A percentile compares a stretch with the other conserved stretches of the same genome.
Conservation (phyloP, 1,140 invertebrate genomes). For the Spodoptera frugiperda region DNA sequence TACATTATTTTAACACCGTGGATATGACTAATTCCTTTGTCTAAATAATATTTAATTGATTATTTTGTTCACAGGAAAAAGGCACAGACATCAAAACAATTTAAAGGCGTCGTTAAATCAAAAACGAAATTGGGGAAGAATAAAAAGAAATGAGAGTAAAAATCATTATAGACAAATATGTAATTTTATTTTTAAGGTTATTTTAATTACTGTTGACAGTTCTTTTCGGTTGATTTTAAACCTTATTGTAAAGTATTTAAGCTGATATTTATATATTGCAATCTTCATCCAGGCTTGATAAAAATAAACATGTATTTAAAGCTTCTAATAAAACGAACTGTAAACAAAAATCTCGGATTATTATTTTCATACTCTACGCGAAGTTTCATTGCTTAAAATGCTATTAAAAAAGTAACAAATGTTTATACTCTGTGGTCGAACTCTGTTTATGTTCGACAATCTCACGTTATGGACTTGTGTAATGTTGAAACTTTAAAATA, state of each 20-base stretch:
- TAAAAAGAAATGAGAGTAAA: constrained; percentile 41
- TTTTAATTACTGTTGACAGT: background rate
- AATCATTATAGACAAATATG: background rate
- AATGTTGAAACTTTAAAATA: constrained; percentile 25
- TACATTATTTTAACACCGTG: too few species aligned
- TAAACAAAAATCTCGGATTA: background rate
- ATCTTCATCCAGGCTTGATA: background rate
- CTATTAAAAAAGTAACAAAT: constrained; percentile 6
- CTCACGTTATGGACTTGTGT: background rate
- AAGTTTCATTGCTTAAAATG: background rate
- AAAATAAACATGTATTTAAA: background rate
- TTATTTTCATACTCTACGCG: background rate
- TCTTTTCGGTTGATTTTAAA: background rate
- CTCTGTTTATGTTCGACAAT: background rate
- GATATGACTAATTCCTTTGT: background rate
- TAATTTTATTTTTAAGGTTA: background rate
- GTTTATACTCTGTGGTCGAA: constrained; percentile 19
- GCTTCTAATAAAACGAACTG: background rate
- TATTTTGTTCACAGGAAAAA: constrained; percentile 73
- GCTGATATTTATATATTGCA: too few species aligned
- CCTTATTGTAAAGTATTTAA: too few species aligned
- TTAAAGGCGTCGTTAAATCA: constrained; percentile 77
- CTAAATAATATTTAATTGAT: constrained; percentile 16
- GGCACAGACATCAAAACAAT: constrained; percentile 68
- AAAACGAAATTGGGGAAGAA: constrained; percentile 71